phyloP scores from a whole-genome alignment of 2,888 invertebrate species.

The Macroteleia sp. region DNA sequence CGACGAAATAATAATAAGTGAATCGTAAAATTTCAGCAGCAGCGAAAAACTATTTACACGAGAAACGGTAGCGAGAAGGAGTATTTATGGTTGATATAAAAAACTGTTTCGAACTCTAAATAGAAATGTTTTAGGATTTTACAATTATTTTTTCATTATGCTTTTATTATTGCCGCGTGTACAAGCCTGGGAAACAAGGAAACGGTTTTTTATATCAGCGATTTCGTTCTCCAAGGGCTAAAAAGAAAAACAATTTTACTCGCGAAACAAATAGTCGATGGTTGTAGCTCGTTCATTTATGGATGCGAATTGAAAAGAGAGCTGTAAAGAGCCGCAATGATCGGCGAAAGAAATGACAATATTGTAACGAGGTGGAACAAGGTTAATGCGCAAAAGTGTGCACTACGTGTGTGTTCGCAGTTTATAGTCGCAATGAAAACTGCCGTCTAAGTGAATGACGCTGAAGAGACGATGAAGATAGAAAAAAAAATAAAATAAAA shows the following conservation, averaged over 20 bases:
- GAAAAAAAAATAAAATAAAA: background rate
- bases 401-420: conserved; percentile 16
- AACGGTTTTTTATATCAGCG: no score
- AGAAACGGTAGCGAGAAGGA: no score
- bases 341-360: conserved; percentile 33
- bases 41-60: no score
- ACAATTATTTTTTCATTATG: no score
- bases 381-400: conserved; percentile 32
- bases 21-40: no score
- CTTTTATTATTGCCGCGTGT: no score
- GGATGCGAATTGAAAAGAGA: conserved; percentile 32
- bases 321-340: conserved; percentile 21
- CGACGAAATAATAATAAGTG: no score
- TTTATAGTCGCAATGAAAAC: conserved; percentile 38
- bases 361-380: conserved; percentile 36
- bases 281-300: conserved; percentile 15
- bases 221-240: no score
- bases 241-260: conserved; percentile 12
- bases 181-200: no score
- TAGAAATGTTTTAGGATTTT: no score
- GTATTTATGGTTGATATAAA: no score
- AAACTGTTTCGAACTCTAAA: no score
- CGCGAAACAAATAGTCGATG: conserved; percentile 11
- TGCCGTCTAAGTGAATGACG: conserved; percentile 4
- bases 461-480: background rate